Evolutionary conservation across 1,140 invertebrate species (phyloP).

Genomic region (Cryptotermes secundus): DNA sequence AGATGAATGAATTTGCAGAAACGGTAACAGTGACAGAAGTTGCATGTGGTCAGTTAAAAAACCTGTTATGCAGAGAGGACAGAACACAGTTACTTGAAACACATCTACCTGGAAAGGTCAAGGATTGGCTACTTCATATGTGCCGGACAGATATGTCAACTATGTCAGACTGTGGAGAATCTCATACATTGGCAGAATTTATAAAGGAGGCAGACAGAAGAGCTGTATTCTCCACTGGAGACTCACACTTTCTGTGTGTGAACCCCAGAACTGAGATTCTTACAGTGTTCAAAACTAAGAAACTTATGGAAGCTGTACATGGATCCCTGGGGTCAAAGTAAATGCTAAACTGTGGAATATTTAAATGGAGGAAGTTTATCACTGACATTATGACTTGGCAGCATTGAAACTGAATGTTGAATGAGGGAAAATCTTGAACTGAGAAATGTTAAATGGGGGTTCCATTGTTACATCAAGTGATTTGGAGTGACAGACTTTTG

Average conservation of each 20-base stretch:
- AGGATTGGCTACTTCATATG: neutral
- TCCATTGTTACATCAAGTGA: no score
- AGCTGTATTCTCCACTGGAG: neutral
- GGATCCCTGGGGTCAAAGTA: neutral
- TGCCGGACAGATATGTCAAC: neutral
- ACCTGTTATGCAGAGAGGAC: neutral
- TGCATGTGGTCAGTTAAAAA: conserved; percentile 8
- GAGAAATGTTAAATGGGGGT: no score
- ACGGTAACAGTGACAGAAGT: conserved; percentile 42
- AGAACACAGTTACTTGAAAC: neutral
- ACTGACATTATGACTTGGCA: no score
- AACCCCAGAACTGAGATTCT: neutral
- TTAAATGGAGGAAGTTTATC: no score
- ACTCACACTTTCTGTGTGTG: neutral
- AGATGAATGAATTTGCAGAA: conserved; percentile 53
- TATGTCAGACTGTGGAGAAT: neutral
- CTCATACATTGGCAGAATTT: neutral
- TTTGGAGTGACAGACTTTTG: no score
- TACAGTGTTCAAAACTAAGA: neutral
- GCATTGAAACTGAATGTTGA: no score
- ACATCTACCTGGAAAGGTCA: neutral
- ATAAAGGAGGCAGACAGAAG: neutral
- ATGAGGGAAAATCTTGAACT: no score
- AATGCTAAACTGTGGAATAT: no score
- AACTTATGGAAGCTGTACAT: neutral